Conservation (phyloP, 2,113 vertebrate genomes). For the Notarius lentiginosus region DNA sequence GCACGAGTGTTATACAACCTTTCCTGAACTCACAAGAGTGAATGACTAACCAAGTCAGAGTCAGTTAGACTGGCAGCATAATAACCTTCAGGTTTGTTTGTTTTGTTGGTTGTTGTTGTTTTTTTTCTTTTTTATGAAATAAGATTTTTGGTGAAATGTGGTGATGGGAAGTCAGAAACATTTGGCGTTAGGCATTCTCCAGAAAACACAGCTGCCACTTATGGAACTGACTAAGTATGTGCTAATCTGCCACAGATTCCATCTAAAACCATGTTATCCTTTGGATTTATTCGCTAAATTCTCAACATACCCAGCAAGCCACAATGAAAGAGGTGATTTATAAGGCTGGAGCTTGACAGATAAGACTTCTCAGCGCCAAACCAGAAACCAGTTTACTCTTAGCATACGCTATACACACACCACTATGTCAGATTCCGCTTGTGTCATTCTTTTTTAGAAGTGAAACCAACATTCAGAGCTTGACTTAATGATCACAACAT, state of each 20-base stretch:
- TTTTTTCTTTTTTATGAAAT: neutral
- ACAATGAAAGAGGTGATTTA: neutral
- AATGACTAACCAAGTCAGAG: constrained; percentile 34
- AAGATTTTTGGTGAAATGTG: neutral
- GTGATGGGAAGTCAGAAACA: neutral
- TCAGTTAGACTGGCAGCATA: neutral
- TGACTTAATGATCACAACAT: constrained; percentile 41
- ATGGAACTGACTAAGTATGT: constrained; percentile 22
- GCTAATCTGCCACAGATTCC: constrained; percentile 30
- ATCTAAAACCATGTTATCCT: constrained; percentile 15
- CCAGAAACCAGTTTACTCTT: neutral
- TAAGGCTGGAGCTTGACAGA: constrained; percentile 6
- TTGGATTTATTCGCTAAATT: neutral
- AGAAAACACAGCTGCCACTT: neutral
- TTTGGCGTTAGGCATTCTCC: neutral
- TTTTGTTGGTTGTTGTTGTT: too few relatives aligned
- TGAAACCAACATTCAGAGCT: constrained; percentile 18
- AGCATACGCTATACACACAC: constrained; percentile 8
- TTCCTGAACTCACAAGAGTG: constrained; percentile 17
- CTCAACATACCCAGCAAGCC: constrained; percentile 4
- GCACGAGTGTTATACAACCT: constrained; percentile 21
- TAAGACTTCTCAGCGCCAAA: neutral
- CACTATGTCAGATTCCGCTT: neutral
- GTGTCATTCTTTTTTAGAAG: constrained; percentile 13
- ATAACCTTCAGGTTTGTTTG: too few relatives aligned